Evolutionary conservation across 2,888 invertebrate genomes (phyloP).

Genomic region (Polymixis flavicincta): DNA sequence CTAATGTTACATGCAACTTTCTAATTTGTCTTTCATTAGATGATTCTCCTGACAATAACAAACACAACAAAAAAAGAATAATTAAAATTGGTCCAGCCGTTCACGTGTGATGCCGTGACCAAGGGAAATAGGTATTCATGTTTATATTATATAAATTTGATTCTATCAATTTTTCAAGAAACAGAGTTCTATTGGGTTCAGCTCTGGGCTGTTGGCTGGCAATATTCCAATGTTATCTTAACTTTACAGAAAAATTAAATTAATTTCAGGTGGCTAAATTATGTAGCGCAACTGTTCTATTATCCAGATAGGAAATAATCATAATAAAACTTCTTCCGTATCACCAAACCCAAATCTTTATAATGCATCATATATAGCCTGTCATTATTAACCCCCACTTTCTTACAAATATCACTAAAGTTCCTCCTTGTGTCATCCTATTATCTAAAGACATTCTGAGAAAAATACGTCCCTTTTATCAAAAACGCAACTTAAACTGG

Average conservation of each 20-base stretch:
- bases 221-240: background rate
- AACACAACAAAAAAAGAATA: too few species aligned
- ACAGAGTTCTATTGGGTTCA: too few species aligned
- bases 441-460: background rate
- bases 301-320: too few species aligned
- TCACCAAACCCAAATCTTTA: background rate
- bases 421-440: background rate
- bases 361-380: background rate
- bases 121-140: too few species aligned
- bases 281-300: background rate
- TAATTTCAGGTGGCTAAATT: background rate
- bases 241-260: background rate
- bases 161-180: too few species aligned
- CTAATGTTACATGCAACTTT: too few species aligned
- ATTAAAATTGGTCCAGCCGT: too few species aligned
- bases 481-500: conserved; percentile 16
- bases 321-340: background rate
- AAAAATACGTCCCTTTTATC: conserved; percentile 12
- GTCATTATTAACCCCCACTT: background rate
- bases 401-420: background rate
- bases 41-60: too few species aligned
- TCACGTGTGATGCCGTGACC: too few species aligned
- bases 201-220: too few species aligned
- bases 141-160: too few species aligned
- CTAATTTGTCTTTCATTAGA: too few species aligned